Conservation (phyloP, 2,113 vertebrate species). For the Fukomys damarensis region DNA sequence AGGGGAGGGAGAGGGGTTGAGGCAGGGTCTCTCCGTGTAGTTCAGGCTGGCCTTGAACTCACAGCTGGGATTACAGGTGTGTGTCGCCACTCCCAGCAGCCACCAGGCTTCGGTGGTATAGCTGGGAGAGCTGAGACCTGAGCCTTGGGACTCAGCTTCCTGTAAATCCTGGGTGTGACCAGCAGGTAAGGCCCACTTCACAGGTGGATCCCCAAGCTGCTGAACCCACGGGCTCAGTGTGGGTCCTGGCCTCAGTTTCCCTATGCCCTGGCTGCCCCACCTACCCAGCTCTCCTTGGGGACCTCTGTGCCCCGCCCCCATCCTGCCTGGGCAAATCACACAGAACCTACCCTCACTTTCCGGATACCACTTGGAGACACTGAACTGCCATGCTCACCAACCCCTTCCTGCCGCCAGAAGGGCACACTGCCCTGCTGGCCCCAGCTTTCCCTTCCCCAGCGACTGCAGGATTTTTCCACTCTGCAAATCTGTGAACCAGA, state of each 20-base stretch:
- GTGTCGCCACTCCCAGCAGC: neutral
- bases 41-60: neutral
- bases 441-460: neutral
- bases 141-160: neutral
- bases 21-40: neutral
- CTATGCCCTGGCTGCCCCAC: neutral
- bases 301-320: neutral
- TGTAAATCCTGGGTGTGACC: neutral
- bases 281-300: neutral
- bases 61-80: neutral
- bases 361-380: neutral
- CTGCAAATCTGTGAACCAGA: neutral
- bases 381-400: neutral
- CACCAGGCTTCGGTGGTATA: neutral
- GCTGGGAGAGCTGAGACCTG: neutral
- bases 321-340: neutral
- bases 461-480: fast-evolving
- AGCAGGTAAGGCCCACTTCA: neutral
- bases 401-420: neutral
- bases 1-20: neutral
- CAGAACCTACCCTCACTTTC: neutral
- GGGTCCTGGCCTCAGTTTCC: neutral
- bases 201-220: neutral
- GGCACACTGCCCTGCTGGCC: neutral
- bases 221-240: neutral